These are phyloP conservation scores for Pangasianodon hypophthalmus DNA, from an alignment of 2,113 vertebrate species.

Conservation along the genomic window DNA sequence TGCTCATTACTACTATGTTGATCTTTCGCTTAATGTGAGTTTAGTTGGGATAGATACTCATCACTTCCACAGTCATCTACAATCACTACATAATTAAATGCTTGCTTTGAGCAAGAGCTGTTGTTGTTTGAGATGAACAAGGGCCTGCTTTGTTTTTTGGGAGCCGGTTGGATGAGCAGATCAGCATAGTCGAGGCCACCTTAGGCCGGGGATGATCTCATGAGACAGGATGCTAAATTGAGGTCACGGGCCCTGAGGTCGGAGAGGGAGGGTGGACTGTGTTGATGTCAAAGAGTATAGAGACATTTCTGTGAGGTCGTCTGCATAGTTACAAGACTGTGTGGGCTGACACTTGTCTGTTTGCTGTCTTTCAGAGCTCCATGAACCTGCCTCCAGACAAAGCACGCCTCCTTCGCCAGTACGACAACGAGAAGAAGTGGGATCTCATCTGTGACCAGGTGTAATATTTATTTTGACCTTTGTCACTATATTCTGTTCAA, in stretches of 20 bases:
- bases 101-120: constrained; percentile 17
- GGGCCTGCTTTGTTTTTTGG: constrained; percentile 16
- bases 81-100: not conserved
- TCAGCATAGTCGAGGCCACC: constrained; percentile 4
- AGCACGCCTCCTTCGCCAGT: constrained; percentile 90
- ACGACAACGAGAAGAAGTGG: constrained; percentile 98
- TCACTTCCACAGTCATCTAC: not conserved
- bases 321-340: constrained; percentile 32
- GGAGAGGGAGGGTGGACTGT: constrained; percentile 15
- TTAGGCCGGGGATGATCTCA: constrained; percentile 55
- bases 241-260: constrained; percentile 60
- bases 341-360: constrained; percentile 11
- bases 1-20: not conserved
- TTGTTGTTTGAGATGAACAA: constrained; percentile 21
- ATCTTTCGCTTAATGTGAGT: not conserved
- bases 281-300: constrained; percentile 45
- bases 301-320: constrained; percentile 29
- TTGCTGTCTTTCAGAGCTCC: constrained; percentile 82
- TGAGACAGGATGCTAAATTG: constrained; percentile 71
- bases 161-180: not conserved
- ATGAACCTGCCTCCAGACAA: constrained; percentile 98
- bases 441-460: constrained; percentile 98
- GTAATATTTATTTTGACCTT: constrained; percentile 22
- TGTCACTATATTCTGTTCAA: too few relatives aligned
- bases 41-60: not conserved